Base-by-base conservation (phyloP, 2,113 vertebrate genomes). In the Physeter macrocephalus region DNA sequence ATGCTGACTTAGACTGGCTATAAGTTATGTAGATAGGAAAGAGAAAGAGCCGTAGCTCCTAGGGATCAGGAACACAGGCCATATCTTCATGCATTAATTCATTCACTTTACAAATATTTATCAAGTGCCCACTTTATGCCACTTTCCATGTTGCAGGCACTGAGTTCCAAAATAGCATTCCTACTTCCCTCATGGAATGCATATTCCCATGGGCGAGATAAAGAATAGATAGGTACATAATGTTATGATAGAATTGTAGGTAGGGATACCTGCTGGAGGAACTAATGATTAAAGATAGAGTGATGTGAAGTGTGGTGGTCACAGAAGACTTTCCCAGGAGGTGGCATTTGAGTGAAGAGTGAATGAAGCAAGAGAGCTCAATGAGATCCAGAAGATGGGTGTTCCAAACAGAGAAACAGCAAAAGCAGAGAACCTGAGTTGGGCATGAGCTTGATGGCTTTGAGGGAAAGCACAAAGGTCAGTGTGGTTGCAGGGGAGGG, bases 11-110 rank as follows among this genome's bases (percentile, higher is more conserved):
- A 81, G 75, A 96, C 59, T 93, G 75, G 31, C 93, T 96, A 67
- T 96, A 90, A 97, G 90, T 96, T 95, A 93, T 93, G 90, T 85
- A 85, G 85, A 67, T 77, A 75, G 71, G 64, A 81, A 64, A 75
- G 78, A 96, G 88, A 94, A 97, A 81, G 80, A 67, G 57, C 86
- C 18, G 5, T 57, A 52, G 34, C 64, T 94, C 54, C 62, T 20
- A 10, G 49, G 52, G 49, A 92, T 36, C 43, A 41, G 57, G 59
- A 59, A 36, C 62, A 27, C 29, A 59, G 80, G 89, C 64, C 77
- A 4, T 81, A 20, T 75, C 87, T 96, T 92, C 39, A 43, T 57
- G 52, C 17, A 49, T 87, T 90, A 71, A 95, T 93, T 96, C 52
- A 81, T 87, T 31, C 27, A 31, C 69, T 91, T 64, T 59, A 75